Base-by-base conservation (phyloP, 92 coral and sea anemone genomes). In the Parazoanthus darwini region DNA sequence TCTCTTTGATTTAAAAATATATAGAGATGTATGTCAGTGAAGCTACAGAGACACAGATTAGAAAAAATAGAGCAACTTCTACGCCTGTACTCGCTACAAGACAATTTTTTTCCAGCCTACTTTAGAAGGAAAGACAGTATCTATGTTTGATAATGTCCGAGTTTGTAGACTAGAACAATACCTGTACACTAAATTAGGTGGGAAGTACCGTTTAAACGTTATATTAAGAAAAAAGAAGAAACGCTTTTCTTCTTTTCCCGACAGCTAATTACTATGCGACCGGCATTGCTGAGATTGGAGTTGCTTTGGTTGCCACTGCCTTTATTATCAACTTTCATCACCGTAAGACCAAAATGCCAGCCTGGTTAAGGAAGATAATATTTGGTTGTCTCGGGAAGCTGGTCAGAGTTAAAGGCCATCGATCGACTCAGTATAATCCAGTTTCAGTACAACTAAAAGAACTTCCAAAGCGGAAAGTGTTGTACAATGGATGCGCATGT, bases 241-340 rank as follows among this genome's bases (percentile, higher is more conserved):
- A 74, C 36, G 23, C 26, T 37, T 18, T 20, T 39, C 18, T 74
- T 15, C 23, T 43, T 75, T 65, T 18, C 26, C 75, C 89, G 44
- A n/a, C 91, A 94, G 98, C 98, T 5, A 91, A 88, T 77, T 94
- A 94, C 92, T 94, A 94, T 71, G 93, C 98, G 37, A 91, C 92
- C 33, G 98, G 95, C 1, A 94, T 94, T 16, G 88, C 96, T 14
- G 98, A 94, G 88, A 94, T 94, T 51, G 98, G 98, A 2, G 78
- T 91, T 26, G 98, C 98, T 38, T 46, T 94, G 80, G 71, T 94
- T 42, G 89, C 95, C 7, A 94, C 98, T 13, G 94, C 96, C 11
- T 82, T 94, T 71, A 91, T 94, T 80, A 88, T 94, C 39, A 94
- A 94, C 92, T 94, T 93, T 39, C 94, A 93, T 70, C 92, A 94